Evolutionary conservation across 2,888 invertebrate species (phyloP).

Genomic region (Apoda limacodes): DNA sequence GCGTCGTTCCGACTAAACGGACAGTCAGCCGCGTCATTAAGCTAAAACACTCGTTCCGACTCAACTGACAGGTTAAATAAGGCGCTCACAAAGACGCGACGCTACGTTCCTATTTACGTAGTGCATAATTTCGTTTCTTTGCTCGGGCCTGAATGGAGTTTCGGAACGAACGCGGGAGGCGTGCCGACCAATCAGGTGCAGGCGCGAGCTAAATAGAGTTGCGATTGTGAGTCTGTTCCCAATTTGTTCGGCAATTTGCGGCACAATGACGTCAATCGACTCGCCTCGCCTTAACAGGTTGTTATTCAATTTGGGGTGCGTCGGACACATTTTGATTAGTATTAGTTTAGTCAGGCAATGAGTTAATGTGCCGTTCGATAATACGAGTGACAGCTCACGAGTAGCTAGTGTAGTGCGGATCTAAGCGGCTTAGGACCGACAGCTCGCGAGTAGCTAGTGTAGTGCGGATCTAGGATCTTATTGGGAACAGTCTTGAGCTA

Average conservation of each 20-base stretch:
- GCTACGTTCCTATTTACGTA: conserved; percentile 55
- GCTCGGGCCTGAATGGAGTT: conserved; percentile 31
- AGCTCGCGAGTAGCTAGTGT: too few relatives aligned
- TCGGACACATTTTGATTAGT: conserved; percentile 59
- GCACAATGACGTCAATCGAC: conserved; percentile 47
- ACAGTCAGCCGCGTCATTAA: conserved; percentile 28
- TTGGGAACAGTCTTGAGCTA: too few relatives aligned
- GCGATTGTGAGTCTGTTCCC: conserved; percentile 51
- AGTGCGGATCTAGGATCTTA: too few relatives aligned
- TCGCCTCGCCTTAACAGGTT: conserved; percentile 42
- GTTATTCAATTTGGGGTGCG: conserved; percentile 61
- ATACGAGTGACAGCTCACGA: too few relatives aligned
- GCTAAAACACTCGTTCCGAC: conserved; percentile 25
- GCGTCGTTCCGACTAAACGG: conserved; percentile 16
- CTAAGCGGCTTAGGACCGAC: too few relatives aligned
- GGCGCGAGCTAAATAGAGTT: conserved; percentile 53
- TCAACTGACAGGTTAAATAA: conserved; percentile 39
- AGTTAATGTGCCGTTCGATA: conserved; percentile 49
- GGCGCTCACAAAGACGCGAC: conserved; percentile 40
- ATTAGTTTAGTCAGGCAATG: too few relatives aligned
- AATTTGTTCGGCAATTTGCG: conserved; percentile 64
- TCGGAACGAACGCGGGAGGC: conserved; percentile 31
- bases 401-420: too few relatives aligned
- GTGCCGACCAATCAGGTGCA: conserved; percentile 63
- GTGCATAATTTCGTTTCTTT: conserved; percentile 63